Conservation (phyloP, 2,797 vertebrate species). For the Hyperoplus immaculatus region DNA sequence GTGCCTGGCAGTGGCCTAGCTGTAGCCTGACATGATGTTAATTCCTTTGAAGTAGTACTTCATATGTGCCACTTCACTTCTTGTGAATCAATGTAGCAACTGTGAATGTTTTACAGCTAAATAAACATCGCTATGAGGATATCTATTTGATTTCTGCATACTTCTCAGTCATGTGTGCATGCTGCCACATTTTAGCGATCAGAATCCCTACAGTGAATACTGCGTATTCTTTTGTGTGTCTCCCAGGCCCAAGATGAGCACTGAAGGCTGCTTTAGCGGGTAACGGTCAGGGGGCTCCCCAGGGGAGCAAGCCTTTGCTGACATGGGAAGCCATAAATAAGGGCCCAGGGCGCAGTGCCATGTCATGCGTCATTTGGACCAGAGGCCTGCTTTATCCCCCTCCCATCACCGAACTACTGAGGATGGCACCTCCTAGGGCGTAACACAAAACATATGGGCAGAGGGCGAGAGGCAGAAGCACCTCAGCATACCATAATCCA, state of each 20-base stretch:
- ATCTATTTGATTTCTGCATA: conserved; percentile 65
- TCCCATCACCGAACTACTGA: conserved; percentile 74
- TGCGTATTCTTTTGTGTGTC: conserved; percentile 43
- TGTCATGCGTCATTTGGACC: conserved; percentile 86
- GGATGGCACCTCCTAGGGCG: conserved; percentile 86
- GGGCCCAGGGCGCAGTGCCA: conserved; percentile 78
- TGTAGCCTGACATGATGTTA: conserved; percentile 71
- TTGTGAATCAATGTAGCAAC: conserved; percentile 58
- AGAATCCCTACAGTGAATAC: conserved; percentile 49
- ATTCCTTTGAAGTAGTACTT: conserved; percentile 77
- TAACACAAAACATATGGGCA: conserved; percentile 87
- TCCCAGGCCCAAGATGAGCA: conserved; percentile 59
- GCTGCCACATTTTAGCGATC: conserved; percentile 54
- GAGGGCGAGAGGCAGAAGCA: conserved; percentile 78
- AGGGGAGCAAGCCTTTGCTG: conserved; percentile 80
- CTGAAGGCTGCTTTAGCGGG: conserved; percentile 62
- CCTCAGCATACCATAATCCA: conserved; percentile 75
- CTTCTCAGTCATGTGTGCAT: conserved; percentile 51
- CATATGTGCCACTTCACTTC: conserved; percentile 60
- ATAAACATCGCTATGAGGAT: conserved; percentile 56
- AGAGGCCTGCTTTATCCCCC: conserved; percentile 83
- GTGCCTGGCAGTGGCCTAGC: conserved; percentile 51
- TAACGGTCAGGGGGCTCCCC: conserved; percentile 74
- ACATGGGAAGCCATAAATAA: conserved; percentile 90
- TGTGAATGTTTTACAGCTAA: conserved; percentile 55